Evolutionary conservation across 2,113 vertebrate species (phyloP).

Genomic region (Dipodomys spectabilis): DNA sequence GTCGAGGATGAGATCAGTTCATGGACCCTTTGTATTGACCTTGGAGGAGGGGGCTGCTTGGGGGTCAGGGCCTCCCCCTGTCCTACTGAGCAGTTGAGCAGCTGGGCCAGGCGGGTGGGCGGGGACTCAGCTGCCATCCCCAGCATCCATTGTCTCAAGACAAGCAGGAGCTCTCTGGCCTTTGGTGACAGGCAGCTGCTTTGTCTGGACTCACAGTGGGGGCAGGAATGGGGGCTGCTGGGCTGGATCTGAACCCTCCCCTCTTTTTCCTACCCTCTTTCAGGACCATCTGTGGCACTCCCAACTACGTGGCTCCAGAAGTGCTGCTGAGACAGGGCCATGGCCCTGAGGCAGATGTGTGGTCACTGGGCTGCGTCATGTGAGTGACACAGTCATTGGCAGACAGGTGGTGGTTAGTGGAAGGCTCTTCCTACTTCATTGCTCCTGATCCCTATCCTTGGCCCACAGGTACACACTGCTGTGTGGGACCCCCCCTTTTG

Average conservation of each 20-base stretch:
- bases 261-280: background rate
- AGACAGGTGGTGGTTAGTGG: background rate
- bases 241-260: conserved; percentile 43
- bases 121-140: conserved; percentile 62
- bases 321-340: conserved; percentile 98
- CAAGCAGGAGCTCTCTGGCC: conserved; percentile 73
- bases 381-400: conserved; percentile 85
- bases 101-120: conserved; percentile 59
- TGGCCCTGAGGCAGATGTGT: conserved; percentile 95
- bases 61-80: conserved; percentile 10
- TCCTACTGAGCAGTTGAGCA: conserved; percentile 52
- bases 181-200: conserved; percentile 79
- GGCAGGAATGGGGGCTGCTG: conserved; percentile 48
- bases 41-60: background rate
- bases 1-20: conserved; percentile 19
- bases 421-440: background rate
- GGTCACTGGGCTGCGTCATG: conserved; percentile 99
- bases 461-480: conserved; percentile 95
- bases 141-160: conserved; percentile 77
- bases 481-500: conserved; percentile 96
- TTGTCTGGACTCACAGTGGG: conserved; percentile 76
- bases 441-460: background rate
- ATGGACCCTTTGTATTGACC: conserved; percentile 41
- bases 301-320: conserved; percentile 99
- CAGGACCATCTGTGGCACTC: conserved; percentile 99